These are phyloP conservation scores for Drosophila greeni DNA, from an alignment of 2,888 invertebrate species.

Conservation along the genomic window DNA sequence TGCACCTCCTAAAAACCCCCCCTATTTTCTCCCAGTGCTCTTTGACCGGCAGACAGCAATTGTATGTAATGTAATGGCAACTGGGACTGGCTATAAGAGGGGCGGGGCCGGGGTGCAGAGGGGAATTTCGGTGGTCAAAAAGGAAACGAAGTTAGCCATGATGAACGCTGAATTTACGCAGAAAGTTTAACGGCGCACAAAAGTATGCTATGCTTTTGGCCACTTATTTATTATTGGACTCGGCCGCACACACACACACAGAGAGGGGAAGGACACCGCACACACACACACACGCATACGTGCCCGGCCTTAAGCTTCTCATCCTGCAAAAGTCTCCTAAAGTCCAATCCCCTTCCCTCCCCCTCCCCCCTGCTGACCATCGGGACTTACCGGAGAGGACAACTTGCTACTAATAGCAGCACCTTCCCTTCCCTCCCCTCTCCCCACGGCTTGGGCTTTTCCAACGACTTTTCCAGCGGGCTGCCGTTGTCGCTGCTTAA, in stretches of 20 bases:
- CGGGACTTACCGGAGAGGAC: conserved; percentile 35
- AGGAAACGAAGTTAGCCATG: conserved; percentile 40
- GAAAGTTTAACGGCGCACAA: conserved; percentile 62
- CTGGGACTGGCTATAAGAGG: conserved; percentile 6
- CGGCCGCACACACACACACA: conserved; percentile 15
- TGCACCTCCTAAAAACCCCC: no score
- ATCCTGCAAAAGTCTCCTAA: conserved; percentile 3
- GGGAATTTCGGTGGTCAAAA: background rate
- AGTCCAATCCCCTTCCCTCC: background rate
- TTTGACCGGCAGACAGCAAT: conserved; percentile 20
- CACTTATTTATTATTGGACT: conserved; percentile 72
- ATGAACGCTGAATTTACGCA: conserved; percentile 60
- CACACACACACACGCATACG: conserved; percentile 33
- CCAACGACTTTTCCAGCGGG: conserved; percentile 9
- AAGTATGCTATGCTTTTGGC: conserved; percentile 64
- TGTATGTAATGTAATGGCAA: conserved; percentile 41
- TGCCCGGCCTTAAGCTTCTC: conserved; percentile 55
- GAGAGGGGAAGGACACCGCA: conserved; percentile 8
- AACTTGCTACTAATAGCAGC: conserved; percentile 49
- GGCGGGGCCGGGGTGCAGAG: background rate
- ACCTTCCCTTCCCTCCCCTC: conserved; percentile 11
- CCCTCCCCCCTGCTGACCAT: conserved; percentile 7
- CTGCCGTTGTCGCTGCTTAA: conserved; percentile 56
- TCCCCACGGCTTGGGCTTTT: no score
- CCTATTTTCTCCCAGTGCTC: background rate